These are phyloP conservation scores for Rhodophaea formosa DNA, from an alignment of 2,888 invertebrate species.

Conservation along the genomic window DNA sequence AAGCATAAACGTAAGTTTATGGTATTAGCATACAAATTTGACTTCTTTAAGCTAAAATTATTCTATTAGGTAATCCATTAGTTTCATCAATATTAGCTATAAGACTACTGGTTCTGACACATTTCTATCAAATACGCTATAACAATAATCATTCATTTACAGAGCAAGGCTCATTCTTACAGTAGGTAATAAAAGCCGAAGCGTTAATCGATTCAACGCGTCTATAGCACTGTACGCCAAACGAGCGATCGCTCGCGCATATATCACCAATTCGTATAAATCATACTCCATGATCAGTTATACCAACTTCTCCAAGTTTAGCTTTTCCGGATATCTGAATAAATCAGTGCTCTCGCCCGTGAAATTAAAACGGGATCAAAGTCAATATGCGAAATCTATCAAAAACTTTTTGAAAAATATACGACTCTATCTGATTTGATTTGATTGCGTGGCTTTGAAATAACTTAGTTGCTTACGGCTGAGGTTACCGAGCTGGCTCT, in stretches of 20 bases:
- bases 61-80: too few species aligned
- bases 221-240: too few species aligned
- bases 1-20: too few species aligned
- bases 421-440: constrained; percentile 10
- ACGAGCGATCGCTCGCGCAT: constrained; percentile 37
- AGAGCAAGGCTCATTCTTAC: too few species aligned
- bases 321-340: constrained; percentile 58
- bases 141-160: too few species aligned
- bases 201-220: too few species aligned
- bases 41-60: too few species aligned
- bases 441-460: not conserved
- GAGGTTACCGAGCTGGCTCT: not conserved
- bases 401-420: constrained; percentile 30
- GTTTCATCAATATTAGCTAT: too few species aligned
- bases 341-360: constrained; percentile 55
- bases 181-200: too few species aligned
- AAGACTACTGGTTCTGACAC: too few species aligned
- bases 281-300: constrained; percentile 59
- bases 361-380: constrained; percentile 59
- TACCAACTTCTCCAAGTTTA: constrained; percentile 63
- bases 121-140: too few species aligned
- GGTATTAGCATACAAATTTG: too few species aligned
- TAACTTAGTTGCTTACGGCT: not conserved
- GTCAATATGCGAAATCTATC: constrained; percentile 47
- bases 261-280: constrained; percentile 55